Conservation (phyloP, 2,888 invertebrate genomes). For the Andrena bicolor region DNA sequence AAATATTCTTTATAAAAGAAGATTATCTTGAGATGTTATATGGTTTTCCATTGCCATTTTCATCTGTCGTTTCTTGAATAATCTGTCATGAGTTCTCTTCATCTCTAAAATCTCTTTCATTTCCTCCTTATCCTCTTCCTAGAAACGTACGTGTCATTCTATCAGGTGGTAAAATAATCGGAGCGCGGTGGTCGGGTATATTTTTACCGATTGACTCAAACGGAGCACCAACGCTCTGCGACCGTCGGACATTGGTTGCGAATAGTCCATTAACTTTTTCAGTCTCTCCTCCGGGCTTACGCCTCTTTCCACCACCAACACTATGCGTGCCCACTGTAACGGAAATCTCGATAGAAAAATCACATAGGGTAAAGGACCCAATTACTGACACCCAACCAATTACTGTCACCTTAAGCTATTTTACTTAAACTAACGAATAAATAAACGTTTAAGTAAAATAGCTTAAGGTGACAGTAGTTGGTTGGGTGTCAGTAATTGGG, state of each 20-base stretch:
- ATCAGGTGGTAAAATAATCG: neutral
- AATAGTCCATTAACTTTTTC: conserved; percentile 95
- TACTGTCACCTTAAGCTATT: no score
- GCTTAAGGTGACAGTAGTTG: no score
- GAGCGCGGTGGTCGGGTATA: neutral
- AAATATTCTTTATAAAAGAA: conserved; percentile 13
- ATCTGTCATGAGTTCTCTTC: conserved; percentile 93
- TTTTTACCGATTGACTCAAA: conserved; percentile 93
- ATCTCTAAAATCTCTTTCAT: conserved; percentile 97
- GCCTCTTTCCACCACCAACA: conserved; percentile 98
- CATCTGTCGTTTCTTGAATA: conserved; percentile 89
- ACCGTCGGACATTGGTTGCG: conserved; percentile 97
- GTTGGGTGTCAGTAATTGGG: no score
- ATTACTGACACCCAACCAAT: no score
- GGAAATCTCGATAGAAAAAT: conserved; percentile 16
- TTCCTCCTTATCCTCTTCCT: conserved; percentile 97
- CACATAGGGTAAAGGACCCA: no score
- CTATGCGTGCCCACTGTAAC: conserved; percentile 98
- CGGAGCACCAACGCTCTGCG: conserved; percentile 94
- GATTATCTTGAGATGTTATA: conserved; percentile 28
- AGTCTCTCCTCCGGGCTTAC: conserved; percentile 95
- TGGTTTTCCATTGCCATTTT: conserved; percentile 68
- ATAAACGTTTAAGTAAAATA: no score
- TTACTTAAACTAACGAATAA: no score
- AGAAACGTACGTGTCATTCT: conserved; percentile 65